A percentile compares a stretch with the other conserved stretches of the same genome.
Evolutionary conservation across 2,113 vertebrate genomes (phyloP).

Genomic region (Ptilonorhynchus violaceus): DNA sequence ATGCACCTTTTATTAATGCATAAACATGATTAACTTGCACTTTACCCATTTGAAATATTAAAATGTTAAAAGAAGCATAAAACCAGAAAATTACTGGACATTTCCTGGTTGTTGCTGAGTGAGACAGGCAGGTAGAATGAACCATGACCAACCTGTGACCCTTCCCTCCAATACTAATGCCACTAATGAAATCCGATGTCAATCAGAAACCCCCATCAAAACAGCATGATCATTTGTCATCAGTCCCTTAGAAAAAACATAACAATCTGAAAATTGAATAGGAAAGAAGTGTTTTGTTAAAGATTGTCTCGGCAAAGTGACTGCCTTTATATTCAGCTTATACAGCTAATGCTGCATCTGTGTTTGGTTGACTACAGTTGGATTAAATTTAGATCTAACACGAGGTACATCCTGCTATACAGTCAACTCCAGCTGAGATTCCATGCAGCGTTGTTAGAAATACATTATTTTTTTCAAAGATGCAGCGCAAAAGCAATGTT

Average conservation of each 20-base stretch:
- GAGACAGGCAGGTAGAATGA: conserved; percentile 38
- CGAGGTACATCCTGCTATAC: neutral
- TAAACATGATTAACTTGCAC: conserved; percentile 58
- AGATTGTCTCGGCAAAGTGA: neutral
- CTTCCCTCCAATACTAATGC: neutral
- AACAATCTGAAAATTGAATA: neutral
- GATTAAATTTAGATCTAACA: conserved; percentile 16
- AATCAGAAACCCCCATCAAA: conserved; percentile 6
- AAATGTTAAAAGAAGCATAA: conserved; percentile 38
- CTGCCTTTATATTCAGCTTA: neutral
- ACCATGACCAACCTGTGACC: neutral
- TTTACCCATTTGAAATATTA: conserved; percentile 40
- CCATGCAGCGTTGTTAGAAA: neutral
- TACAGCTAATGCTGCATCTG: neutral
- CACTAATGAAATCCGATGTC: conserved; percentile 15
- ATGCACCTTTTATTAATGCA: conserved; percentile 55
- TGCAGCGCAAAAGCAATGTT: conserved; percentile 7
- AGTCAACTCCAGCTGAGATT: neutral
- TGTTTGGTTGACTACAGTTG: neutral
- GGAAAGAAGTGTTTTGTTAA: neutral
- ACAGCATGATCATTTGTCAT: neutral
- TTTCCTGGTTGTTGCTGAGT: neutral
- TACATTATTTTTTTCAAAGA: conserved; percentile 34
- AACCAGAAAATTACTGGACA: conserved; percentile 31
- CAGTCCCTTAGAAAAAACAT: neutral